Evolutionary conservation across 2,888 invertebrate species (phyloP), one percentile per base, ranked within the genome.

Genomic region (Drosophila mimica): DNA sequence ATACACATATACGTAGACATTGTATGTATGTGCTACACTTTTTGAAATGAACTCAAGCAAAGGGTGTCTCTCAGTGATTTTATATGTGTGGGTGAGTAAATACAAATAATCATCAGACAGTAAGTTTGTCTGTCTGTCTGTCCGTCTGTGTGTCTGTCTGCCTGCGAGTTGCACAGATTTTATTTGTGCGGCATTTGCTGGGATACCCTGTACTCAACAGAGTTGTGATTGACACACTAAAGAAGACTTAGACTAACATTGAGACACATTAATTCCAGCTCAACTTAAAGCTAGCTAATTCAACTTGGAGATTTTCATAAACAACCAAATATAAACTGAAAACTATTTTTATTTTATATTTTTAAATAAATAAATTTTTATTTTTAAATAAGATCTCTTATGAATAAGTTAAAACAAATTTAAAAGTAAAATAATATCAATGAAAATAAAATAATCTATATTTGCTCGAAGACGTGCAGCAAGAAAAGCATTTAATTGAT

Each of bases 81-180:
- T 54, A 9, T 56, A 61, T 66, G 65, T 74, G 72, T 59, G 61
- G 15, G 38, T 69, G 76, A 79, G 79, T 77, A 87, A 89, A 89
- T 76, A 87, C 89, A 85, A 85, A 85, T 87, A 85, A 89, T 85
- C 85, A 85, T 81, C 85, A 85, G 84, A 85, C 89, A 84, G 85
- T 80, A 66, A 75, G 77, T 81, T 75, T 74, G 74, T 82, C 69
- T 56, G 65, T 81, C 43, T 62, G 74, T 70, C 60, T 59, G 56
- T 66, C 70, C 69, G 77, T 63, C 73, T 25, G 25, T 25, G 25
- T 25, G 70, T 53, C n/a, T 56, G 13, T n/a, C 28, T n/a, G 38
- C 3, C 56, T 30, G n/a, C n/a, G 11, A 13, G 38, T n/a, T 81
- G 88, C 85, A 83, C 88, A 84, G 82, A 82, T 82, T 84, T 81